Conservation (phyloP, 64 coral and sea anemone species). For the Pocillopora verrucosa region DNA sequence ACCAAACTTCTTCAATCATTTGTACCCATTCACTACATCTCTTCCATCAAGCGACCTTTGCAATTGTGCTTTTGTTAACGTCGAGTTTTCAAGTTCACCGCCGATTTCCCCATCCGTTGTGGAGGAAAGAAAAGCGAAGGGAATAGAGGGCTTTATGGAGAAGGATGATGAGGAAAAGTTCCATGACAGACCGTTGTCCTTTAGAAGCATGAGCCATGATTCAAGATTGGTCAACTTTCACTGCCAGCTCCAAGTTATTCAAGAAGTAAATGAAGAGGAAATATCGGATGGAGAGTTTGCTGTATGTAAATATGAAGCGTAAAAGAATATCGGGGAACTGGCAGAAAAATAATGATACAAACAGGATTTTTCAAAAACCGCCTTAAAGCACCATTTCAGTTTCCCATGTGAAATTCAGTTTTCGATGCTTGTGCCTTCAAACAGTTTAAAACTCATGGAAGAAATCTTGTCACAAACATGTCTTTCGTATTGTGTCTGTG, state of each 20-base stretch:
- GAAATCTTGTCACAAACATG: no score
- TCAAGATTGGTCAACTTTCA: background rate
- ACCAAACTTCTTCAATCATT: background rate
- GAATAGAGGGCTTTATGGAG: background rate
- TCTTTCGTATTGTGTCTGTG: no score
- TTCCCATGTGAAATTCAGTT: no score
- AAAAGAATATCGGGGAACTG: background rate
- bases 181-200: background rate
- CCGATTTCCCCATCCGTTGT: background rate
- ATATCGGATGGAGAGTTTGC: background rate
- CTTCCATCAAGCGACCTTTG: background rate
- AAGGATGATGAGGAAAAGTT: background rate
- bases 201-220: background rate
- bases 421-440: no score
- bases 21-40: background rate
- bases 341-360: no score
- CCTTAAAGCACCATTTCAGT: no score
- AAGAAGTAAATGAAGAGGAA: constrained; percentile 5
- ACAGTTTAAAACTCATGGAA: no score
- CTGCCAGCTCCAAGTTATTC: background rate
- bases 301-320: background rate
- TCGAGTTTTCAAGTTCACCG: background rate
- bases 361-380: no score
- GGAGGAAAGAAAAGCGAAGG: background rate
- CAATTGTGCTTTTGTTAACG: background rate